phyloP scores from a whole-genome alignment of 2,888 invertebrate genomes.

The Oligia fasciuncula region DNA sequence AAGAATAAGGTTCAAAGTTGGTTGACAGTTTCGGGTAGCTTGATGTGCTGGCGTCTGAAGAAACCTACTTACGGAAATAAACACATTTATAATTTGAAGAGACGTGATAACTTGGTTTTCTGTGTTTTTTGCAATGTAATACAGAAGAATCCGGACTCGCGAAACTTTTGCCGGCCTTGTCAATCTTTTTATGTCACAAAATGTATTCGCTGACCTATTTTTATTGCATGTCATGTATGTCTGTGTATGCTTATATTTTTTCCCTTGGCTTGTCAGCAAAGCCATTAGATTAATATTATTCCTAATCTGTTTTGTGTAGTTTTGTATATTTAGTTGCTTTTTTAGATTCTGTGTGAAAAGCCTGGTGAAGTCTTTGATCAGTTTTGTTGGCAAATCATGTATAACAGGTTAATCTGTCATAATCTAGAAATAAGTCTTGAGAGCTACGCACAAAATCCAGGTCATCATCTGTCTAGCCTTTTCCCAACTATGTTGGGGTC shows the following conservation, averaged over 20 bases:
- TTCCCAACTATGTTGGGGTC: too few species aligned
- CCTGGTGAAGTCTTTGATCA: neutral
- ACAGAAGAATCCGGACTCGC: slow-evolving; percentile 9
- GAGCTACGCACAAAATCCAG: neutral
- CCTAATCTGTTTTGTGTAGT: neutral
- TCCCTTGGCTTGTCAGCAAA: slow-evolving; percentile 22
- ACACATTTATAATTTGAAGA: neutral
- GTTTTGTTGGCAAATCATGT: neutral
- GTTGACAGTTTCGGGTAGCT: too few species aligned
- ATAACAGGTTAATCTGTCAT: neutral
- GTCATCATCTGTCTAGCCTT: too few species aligned
- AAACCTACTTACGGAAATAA: neutral
- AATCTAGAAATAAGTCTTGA: neutral
- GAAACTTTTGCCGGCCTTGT: slow-evolving; percentile 76
- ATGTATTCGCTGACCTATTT: slow-evolving; percentile 66
- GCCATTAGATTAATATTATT: slow-evolving; percentile 26
- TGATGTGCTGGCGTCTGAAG: too few species aligned
- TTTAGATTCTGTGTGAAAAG: neutral
- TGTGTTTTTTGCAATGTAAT: neutral
- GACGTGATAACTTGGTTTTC: neutral
- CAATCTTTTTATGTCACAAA: slow-evolving; percentile 69
- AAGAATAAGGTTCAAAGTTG: too few species aligned
- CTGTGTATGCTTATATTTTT: slow-evolving; percentile 39
- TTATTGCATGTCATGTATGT: slow-evolving; percentile 50
- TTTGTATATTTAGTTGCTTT: neutral